Evolutionary conservation across 92 coral and sea anemone genomes (phyloP).

Genomic region (Paramuricea clavata): DNA sequence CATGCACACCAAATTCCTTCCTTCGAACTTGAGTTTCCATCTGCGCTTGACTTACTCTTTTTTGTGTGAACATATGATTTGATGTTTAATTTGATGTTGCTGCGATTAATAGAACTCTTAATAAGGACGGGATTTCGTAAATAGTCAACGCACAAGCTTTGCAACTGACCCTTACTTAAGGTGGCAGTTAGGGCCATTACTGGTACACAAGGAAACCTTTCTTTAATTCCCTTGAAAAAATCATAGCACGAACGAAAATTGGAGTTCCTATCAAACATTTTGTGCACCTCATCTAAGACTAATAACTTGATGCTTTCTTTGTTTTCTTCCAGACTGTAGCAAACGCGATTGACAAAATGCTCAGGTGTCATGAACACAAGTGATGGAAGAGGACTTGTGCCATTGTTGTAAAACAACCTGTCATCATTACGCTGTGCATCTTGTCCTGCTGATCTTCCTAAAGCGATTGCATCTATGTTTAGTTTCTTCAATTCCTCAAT

Average conservation of each 20-base stretch:
- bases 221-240: slow-evolving; percentile 33
- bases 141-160: slow-evolving; percentile 36
- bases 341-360: no score
- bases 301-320: slow-evolving; percentile 44
- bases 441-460: slow-evolving; percentile 57
- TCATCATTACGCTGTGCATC: slow-evolving; percentile 47
- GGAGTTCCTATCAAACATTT: slow-evolving; percentile 66
- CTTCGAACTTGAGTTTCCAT: slow-evolving; percentile 6
- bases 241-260: slow-evolving; percentile 66
- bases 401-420: no score
- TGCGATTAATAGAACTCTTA: slow-evolving; percentile 41
- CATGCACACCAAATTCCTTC: slow-evolving; percentile 38
- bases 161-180: slow-evolving; percentile 50
- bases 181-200: slow-evolving; percentile 73
- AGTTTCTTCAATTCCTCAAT: slow-evolving; percentile 41
- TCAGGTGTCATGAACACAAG: no score
- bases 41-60: slow-evolving; percentile 11
- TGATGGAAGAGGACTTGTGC: no score
- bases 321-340: slow-evolving; percentile 9
- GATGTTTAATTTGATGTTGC: slow-evolving; percentile 63
- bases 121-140: slow-evolving; percentile 50
- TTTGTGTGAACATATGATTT: slow-evolving; percentile 23
- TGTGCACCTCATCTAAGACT: slow-evolving; percentile 21
- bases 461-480: slow-evolving; percentile 48
- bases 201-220: slow-evolving; percentile 38